Percentiles rank a stretch among this genome's conserved stretches.
Evolutionary conservation across 2,113 vertebrate species (phyloP).

Genomic region (Cyprichromis sp.): DNA sequence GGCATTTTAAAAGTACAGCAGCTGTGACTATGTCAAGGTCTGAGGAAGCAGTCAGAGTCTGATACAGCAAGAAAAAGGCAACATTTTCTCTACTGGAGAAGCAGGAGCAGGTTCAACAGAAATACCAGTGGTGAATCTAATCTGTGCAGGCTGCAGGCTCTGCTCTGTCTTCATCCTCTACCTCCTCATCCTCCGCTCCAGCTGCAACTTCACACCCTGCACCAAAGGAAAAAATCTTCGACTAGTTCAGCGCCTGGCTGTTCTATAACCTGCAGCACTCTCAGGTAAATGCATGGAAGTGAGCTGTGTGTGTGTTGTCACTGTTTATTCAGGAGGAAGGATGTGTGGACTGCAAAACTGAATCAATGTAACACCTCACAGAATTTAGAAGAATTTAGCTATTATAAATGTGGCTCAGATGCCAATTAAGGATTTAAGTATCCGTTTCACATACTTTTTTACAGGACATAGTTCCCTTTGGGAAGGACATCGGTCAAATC

Average conservation of each 20-base stretch:
- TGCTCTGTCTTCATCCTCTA: conserved; percentile 1
- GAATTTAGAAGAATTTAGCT: neutral
- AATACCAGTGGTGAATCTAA: neutral
- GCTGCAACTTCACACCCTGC: conserved; percentile 28
- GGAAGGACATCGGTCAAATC: rapidly evolving
- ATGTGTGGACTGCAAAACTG: neutral
- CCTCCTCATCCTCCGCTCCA: conserved; percentile 18
- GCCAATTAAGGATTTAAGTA: neutral
- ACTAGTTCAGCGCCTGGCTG: neutral
- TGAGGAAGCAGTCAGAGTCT: conserved; percentile 17
- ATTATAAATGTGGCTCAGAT: neutral
- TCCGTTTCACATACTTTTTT: neutral
- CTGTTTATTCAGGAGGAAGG: neutral
- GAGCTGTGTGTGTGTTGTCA: neutral
- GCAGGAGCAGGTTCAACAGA: neutral
- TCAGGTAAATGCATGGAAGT: conserved; percentile 30
- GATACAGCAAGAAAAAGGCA: neutral
- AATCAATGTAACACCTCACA: neutral
- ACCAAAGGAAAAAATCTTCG: neutral
- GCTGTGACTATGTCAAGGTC: conserved; percentile 22
- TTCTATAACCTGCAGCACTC: neutral
- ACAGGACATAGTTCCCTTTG: rapidly evolving
- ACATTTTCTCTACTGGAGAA: neutral
- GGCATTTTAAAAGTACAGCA: conserved; percentile 2
- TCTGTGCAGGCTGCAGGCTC: neutral